Conservation (phyloP, 2,113 vertebrate species). For the Amia ocellicauda region DNA sequence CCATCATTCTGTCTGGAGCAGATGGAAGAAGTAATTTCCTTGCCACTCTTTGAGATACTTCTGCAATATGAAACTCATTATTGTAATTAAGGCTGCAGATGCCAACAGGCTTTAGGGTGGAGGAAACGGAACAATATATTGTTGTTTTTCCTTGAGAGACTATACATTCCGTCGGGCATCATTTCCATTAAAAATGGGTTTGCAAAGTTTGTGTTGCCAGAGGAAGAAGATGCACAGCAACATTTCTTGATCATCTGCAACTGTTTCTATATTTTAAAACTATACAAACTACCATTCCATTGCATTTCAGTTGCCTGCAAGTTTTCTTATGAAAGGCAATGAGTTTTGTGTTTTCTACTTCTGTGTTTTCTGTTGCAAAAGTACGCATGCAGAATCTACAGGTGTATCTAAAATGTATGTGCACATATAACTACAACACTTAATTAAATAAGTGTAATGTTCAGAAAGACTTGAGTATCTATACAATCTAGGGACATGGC, state of each 20-base stretch:
- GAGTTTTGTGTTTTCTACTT: too few relatives aligned
- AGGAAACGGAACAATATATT: conserved; percentile 1
- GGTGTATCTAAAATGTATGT: too few relatives aligned
- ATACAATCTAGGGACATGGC: too few relatives aligned
- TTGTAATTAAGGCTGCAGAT: conserved; percentile 10
- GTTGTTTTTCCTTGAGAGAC: conserved; percentile 3
- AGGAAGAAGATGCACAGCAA: too few relatives aligned
- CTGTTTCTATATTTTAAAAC: not conserved
- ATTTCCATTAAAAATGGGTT: not conserved
- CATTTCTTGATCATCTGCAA: not conserved
- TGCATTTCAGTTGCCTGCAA: too few relatives aligned
- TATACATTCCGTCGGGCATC: not conserved
- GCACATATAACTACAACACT: too few relatives aligned
- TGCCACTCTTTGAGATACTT: conserved; percentile 15
- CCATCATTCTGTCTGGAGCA: not conserved
- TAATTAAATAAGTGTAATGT: too few relatives aligned
- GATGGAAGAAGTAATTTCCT: conserved; percentile 12
- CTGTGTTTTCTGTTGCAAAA: not conserved
- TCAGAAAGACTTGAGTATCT: too few relatives aligned
- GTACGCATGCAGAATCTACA: too few relatives aligned
- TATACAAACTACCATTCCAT: not conserved
- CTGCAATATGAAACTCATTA: conserved; percentile 8
- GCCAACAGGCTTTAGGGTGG: conserved; percentile 4
- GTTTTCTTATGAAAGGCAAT: too few relatives aligned
- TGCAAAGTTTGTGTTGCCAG: too few relatives aligned